Base-by-base conservation (phyloP, 1,140 invertebrate species). In the Diabrotica virgifera region DNA sequence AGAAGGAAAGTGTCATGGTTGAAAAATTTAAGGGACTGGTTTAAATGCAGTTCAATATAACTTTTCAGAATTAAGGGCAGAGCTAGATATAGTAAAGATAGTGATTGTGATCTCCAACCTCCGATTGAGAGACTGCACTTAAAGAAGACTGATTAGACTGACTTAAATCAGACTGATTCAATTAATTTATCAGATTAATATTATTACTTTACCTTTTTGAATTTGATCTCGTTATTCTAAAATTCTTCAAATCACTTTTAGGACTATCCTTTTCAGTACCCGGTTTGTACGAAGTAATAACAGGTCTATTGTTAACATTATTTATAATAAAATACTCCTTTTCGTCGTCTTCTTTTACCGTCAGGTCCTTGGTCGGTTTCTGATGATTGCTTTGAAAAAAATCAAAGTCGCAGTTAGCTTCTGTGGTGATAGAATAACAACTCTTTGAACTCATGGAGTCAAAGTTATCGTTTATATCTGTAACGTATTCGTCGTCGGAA, bases 331-430 rank as follows among this genome's bases (percentile, higher is more conserved):
- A 52, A 50, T 55, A 57, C 36, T 52, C 36, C 36, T 52, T 36
- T 2, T 51, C 40, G 40, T 51, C 60, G 12, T 59, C 52, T 52
- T 62, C 50, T 12, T n/a, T 37, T 5, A 54, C 53, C 51, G 60
- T 36, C n/a, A 58, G 51, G 54, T 63, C 63, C 59, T 13, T 63
- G 55, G 52, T 76, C 76, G 12, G 69, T 74, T 56, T 72, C 74
- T 63, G 79, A 76, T 68, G 76, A 73, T 69, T 67, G 35, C 63
- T 72, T 50, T 84, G 82, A 66, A 83, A 87, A 72, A 85, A 87
- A 67, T 87, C 86, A 67, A 88, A 88, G 72, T 88, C 86, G 67
- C 87, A 85, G 68, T 87, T 88, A 9, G 85, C 86, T 38, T 85
- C 84, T 0, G 86, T 87, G 5, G 86, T 88, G 11, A 86, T 86